These are phyloP conservation scores for Brachypteracias leptosomus DNA, from an alignment of 2,113 vertebrate genomes.

Conservation along the genomic window DNA sequence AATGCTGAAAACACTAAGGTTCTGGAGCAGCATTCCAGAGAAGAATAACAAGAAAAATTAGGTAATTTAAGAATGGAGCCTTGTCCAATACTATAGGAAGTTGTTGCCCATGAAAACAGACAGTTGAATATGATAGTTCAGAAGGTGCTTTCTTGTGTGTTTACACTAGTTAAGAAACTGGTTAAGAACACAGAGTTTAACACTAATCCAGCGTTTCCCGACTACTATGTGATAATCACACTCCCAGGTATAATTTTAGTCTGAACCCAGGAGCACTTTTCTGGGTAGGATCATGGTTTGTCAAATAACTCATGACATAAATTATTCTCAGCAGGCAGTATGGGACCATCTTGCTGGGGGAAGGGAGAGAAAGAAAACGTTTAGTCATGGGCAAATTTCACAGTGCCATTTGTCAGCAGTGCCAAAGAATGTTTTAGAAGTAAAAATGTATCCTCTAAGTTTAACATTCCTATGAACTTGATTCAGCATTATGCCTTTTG, in stretches of 20 bases:
- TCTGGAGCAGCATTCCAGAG: not conserved
- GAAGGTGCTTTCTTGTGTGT: not conserved
- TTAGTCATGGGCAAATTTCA: not conserved
- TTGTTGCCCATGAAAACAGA: not conserved
- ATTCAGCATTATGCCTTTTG: not conserved
- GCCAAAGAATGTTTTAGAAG: not conserved
- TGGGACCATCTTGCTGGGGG: not conserved
- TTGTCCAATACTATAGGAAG: not conserved
- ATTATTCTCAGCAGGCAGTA: not conserved
- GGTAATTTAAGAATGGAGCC: not conserved
- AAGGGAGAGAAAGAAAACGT: not conserved
- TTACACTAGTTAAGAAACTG: not conserved
- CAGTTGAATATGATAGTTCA: rapidly evolving
- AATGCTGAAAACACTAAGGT: not conserved
- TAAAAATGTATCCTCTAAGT: not conserved
- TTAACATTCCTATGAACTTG: not conserved
- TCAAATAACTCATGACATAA: not conserved
- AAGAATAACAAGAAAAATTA: not conserved
- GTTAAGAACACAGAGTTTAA: not conserved
- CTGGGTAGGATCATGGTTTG: not conserved
- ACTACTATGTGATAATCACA: not conserved
- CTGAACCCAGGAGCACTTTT: not conserved
- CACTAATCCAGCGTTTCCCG: not conserved
- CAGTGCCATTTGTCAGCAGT: not conserved
- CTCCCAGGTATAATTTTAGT: not conserved